These are phyloP conservation scores for Panagrolaimus sp. DNA, from an alignment of 1,140 invertebrate species.

Conservation along the genomic window DNA sequence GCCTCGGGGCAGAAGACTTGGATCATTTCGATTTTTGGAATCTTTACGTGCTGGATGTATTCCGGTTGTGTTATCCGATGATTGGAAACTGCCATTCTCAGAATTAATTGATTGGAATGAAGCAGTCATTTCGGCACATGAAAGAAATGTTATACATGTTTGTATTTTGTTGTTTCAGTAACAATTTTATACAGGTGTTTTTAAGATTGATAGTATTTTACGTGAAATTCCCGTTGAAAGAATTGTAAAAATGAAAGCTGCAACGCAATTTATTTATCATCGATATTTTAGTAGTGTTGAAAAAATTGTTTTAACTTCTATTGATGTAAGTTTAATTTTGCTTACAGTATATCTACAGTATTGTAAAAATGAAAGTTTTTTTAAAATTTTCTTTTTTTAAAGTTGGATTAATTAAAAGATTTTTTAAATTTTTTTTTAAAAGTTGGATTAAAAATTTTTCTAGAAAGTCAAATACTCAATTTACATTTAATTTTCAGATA, in stretches of 20 bases:
- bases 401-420: no score
- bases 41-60: conserved; percentile 78
- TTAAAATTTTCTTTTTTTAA: no score
- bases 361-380: no score
- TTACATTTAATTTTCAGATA: conserved; percentile 23
- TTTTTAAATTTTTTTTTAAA: no score
- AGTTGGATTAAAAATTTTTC: no score
- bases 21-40: conserved; percentile 77
- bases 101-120: conserved; percentile 94
- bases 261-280: conserved; percentile 31
- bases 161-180: not conserved
- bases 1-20: conserved; percentile 86
- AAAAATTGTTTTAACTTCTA: conserved; percentile 37
- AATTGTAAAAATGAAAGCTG: conserved; percentile 28
- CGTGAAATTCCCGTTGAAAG: conserved; percentile 25
- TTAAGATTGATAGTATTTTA: conserved; percentile 33
- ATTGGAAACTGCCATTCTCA: conserved; percentile 91
- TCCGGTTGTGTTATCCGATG: conserved; percentile 90
- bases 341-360: not conserved
- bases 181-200: conserved; percentile 20
- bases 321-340: conserved; percentile 28
- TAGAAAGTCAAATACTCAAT: no score
- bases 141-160: conserved; percentile 63
- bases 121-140: conserved; percentile 86
- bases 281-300: conserved; percentile 43